Base-by-base conservation (phyloP, 2,888 invertebrate species). In the Junonia oenone region DNA sequence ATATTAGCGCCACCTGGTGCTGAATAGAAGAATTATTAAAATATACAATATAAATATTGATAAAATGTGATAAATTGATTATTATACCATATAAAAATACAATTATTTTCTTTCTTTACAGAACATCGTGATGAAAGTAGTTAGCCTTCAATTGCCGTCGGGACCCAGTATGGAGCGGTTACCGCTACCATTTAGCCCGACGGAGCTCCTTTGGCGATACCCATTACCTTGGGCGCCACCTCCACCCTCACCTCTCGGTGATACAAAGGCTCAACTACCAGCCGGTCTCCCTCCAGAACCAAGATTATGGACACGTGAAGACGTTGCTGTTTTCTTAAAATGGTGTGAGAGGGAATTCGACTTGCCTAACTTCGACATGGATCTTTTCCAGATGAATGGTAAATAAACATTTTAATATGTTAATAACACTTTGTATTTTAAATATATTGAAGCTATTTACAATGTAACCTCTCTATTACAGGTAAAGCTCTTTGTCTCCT, bases 311-410 rank as follows among this genome's bases (percentile, higher is more conserved):
- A 94, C 95, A 55, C 93, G 98, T 66, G 97, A 97, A 67, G 97
- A 98, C 78, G 98, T 98, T 15, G 91, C 93, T 45, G 92, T 95
- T 51, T 98, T 98, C 83, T 89, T 98, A 48, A 94, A 95, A 75
- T 98, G 97, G 95, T 96, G 97, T 66, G 97, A 98, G 83, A 92
- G 96, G 64, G 97, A 97, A 86, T 98, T 97, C 79, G 97, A 97
- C 82, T 90, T 98, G 66, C 97, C 97, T 51, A 94, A 95, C 68
- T 95, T 98, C 76, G 97, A 97, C 76, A 94, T 96, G 93, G 97
- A 98, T 75, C 94, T 96, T 86, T 98, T 98, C 81, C 97, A 97
- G 90, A 98, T 98, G 97, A 98, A 98, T 81, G 98, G 98, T 92
- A 88, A 91, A 13, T 43, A 43, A 43, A 13, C n/a, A 2, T 33